Percentiles rank a stretch among this genome's conserved stretches.
phyloP scores from a whole-genome alignment of 2,113 vertebrate genomes.

The Phodopus roborovskii region DNA sequence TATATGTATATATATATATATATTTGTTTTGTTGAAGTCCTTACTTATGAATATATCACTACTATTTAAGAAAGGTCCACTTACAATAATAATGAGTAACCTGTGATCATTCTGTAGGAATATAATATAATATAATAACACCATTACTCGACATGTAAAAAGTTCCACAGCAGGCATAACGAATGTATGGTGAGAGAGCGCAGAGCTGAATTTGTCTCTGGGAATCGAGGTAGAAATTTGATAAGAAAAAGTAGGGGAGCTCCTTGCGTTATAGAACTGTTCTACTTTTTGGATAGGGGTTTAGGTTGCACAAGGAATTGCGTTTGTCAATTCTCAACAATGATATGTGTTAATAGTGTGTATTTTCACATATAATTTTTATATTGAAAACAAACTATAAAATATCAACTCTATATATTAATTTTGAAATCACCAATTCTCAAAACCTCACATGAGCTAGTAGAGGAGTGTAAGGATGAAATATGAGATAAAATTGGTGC shows the following conservation, averaged over 20 bases:
- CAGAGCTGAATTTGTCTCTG: slow-evolving; percentile 5
- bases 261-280: not conserved
- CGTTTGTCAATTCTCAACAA: slow-evolving; percentile 47
- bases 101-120: not conserved
- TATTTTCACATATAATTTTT: slow-evolving; percentile 20
- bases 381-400: not conserved
- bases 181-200: slow-evolving; percentile 17
- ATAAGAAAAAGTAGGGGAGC: not conserved
- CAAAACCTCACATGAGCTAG: not conserved
- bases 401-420: slow-evolving; percentile 2
- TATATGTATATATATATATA: not conserved
- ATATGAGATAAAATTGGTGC: not conserved
- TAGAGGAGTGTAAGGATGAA: not conserved
- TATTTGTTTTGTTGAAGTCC: slow-evolving; percentile 9
- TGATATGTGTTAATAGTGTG: slow-evolving; percentile 30
- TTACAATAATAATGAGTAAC: not conserved
- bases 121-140: slow-evolving; percentile 44
- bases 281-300: not conserved
- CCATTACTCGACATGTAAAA: not conserved
- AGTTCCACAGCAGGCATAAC: slow-evolving; percentile 23
- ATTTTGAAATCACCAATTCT: not conserved
- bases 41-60: slow-evolving; percentile 31
- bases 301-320: slow-evolving; percentile 5
- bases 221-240: not conserved
- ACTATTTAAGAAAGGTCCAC: slow-evolving; percentile 16